Evolutionary conservation across 2,888 invertebrate genomes (phyloP).

Genomic region (Augiades crinisus): DNA sequence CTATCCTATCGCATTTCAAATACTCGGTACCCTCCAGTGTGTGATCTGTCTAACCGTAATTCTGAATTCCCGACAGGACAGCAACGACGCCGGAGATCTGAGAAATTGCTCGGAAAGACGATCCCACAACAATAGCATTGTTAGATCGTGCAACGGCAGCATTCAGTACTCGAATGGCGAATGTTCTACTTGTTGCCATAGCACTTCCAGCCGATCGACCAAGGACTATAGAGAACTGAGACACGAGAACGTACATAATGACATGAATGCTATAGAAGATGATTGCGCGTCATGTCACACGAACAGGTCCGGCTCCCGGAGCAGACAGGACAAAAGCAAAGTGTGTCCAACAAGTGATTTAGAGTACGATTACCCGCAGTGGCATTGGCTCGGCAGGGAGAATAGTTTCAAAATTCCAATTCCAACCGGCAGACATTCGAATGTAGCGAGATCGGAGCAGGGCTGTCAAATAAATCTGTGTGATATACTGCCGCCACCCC

Average conservation of each 20-base stretch:
- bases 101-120: slow-evolving; percentile 72
- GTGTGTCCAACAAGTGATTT: slow-evolving; percentile 74
- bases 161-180: slow-evolving; percentile 75
- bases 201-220: slow-evolving; percentile 74
- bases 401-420: slow-evolving; percentile 80
- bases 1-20: slow-evolving; percentile 37
- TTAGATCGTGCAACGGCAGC: slow-evolving; percentile 75
- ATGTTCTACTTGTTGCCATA: slow-evolving; percentile 76
- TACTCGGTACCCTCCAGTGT: slow-evolving; percentile 22
- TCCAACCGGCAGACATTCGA: slow-evolving; percentile 71
- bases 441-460: slow-evolving; percentile 73
- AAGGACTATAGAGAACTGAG: slow-evolving; percentile 73
- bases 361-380: slow-evolving; percentile 77
- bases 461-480: slow-evolving; percentile 83
- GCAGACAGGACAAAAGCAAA: slow-evolving; percentile 77
- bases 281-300: slow-evolving; percentile 74
- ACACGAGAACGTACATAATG: slow-evolving; percentile 64
- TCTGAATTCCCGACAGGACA: slow-evolving; percentile 65
- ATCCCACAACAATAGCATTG: slow-evolving; percentile 77
- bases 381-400: slow-evolving; percentile 76
- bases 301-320: slow-evolving; percentile 72
- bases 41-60: slow-evolving; percentile 40
- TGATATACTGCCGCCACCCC: slow-evolving; percentile 84
- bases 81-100: slow-evolving; percentile 69
- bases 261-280: slow-evolving; percentile 68